Base-by-base conservation (phyloP, 2,888 invertebrate species). In the Oegoconia quadripuncta region DNA sequence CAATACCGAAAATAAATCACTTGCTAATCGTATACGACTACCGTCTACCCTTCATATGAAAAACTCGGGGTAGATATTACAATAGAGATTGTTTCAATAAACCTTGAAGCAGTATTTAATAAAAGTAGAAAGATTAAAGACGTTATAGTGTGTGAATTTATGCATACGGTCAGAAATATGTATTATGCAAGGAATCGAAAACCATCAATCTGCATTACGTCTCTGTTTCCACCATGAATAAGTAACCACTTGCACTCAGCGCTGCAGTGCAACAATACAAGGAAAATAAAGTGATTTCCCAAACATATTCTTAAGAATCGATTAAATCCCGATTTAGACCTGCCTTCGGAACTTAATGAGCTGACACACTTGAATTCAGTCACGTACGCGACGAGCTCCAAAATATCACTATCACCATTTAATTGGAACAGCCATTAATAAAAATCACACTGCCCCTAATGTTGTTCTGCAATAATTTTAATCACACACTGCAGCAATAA, bases 301-400 rank as follows among this genome's bases (percentile, higher is more conserved):
- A 44, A 50, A 39, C 39, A 50, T 23, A 51, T 55, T 53, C 74
- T 75, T 74, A 73, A 72, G 44, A 65, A 63, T 44, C 63, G 50
- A 78, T 80, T 76, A 73, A 69, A 48, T 12, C 6, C 20, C 11
- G 52, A 55, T 41, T 43, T 59, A 55, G 41, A 44, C 49, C 58
- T 51, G 54, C 57, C 62, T 59, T 51, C 48, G 53, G 40, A 44
- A 44, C 48, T 48, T 67, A 69, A 76, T 67, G 53, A 47, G 35
- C 35, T 74, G 78, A 79, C 79, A 77, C 69, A 78, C 60, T 76
- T 81, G 55, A 36, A 39, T 63, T 55, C 55, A 57, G 80, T 81
- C 83, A 83, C 80, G 82, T 81, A 82, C 66, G 69, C 75, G 52
- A 44, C 28, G 42, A 48, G 48, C 53, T 47, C 48, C 44, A 54